phyloP scores from a whole-genome alignment of 2,797 vertebrate genomes.

The Tenualosa thibaudeaui region DNA sequence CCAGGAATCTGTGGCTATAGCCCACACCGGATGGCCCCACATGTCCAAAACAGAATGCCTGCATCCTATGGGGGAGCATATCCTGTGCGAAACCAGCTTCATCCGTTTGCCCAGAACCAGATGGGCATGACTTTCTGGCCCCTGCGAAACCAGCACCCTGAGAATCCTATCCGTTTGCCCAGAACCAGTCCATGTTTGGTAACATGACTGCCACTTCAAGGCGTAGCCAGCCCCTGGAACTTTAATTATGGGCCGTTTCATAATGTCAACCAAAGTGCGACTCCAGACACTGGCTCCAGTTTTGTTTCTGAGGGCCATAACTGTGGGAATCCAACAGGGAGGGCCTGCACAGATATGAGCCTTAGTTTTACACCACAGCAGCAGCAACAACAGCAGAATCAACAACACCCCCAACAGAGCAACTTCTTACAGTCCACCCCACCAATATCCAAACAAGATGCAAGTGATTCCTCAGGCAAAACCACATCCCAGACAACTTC shows the following conservation, averaged over 20 bases:
- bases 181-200: conserved; percentile 68
- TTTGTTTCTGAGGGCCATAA: conserved; percentile 70
- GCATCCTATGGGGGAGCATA: conserved; percentile 72
- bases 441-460: conserved; percentile 71
- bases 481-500: conserved; percentile 56
- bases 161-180: no score
- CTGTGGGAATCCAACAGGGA: conserved; percentile 63
- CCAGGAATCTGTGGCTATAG: conserved; percentile 74
- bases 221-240: conserved; percentile 72
- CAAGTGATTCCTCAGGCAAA: conserved; percentile 64
- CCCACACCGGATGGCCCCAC: conserved; percentile 76
- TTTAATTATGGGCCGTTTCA: conserved; percentile 66
- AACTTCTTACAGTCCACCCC: conserved; percentile 68
- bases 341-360: conserved; percentile 60
- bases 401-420: conserved; percentile 58
- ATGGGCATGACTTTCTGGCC: conserved; percentile 75
- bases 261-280: conserved; percentile 63
- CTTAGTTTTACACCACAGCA: conserved; percentile 67
- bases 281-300: conserved; percentile 65
- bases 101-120: conserved; percentile 75
- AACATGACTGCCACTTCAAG: conserved; percentile 68
- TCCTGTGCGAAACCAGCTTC: conserved; percentile 74
- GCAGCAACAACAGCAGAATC: conserved; percentile 45
- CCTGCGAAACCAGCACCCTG: no score
- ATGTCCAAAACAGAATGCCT: conserved; percentile 73